A percentile compares a stretch with the other conserved stretches of the same genome.
Conservation (phyloP, 2,113 vertebrate species). For the Hypanus sabinus region DNA sequence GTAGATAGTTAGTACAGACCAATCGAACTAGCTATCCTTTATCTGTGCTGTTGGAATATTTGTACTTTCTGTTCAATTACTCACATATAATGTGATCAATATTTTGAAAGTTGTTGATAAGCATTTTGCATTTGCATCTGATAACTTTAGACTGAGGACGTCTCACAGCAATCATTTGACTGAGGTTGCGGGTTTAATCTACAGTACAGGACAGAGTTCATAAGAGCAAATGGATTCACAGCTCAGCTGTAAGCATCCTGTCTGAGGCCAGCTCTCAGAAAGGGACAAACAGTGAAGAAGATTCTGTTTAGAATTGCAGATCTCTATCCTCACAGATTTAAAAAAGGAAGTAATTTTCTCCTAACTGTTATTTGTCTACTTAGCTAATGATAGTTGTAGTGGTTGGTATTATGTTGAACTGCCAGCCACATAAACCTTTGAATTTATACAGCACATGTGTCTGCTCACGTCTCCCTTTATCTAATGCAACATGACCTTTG, state of each 20-base stretch:
- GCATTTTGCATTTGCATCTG: too few species aligned
- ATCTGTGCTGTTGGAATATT: too few species aligned
- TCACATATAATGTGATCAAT: too few species aligned
- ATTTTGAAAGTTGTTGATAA: too few species aligned
- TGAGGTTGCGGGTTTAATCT: not conserved
- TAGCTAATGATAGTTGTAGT: not conserved
- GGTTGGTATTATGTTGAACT: not conserved
- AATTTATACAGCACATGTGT: not conserved
- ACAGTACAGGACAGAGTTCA: not conserved
- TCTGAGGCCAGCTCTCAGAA: not conserved
- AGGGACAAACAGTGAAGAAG: not conserved
- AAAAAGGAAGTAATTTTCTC: not conserved
- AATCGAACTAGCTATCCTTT: too few species aligned
- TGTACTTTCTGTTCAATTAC: too few species aligned
- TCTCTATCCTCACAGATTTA: not conserved
- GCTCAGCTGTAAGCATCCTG: not conserved
- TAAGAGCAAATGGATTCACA: not conserved
- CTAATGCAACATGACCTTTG: not conserved
- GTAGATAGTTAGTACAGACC: too few species aligned
- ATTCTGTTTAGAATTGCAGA: not conserved
- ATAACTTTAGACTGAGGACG: too few species aligned
- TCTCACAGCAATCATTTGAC: not conserved
- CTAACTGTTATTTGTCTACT: not conserved
- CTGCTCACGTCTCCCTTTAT: not conserved
- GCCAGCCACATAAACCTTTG: not conserved